These are phyloP conservation scores for Alectura lathami DNA, from an alignment of 2,113 vertebrate species.

Conservation along the genomic window DNA sequence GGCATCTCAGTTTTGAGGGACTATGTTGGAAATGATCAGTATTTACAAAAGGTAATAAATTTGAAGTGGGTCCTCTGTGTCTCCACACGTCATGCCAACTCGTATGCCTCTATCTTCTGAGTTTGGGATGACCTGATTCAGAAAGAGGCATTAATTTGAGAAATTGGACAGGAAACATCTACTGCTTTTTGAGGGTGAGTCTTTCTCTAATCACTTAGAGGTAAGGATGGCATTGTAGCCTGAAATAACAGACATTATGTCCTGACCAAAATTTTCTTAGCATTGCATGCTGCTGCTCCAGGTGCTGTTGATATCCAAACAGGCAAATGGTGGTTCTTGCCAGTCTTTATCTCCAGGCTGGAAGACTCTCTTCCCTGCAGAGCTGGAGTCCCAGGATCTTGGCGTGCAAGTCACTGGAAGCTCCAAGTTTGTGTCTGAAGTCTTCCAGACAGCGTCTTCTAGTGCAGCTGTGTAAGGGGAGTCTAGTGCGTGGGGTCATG, in stretches of 20 bases:
- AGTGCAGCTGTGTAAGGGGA: neutral
- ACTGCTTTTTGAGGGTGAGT: neutral
- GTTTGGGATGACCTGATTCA: neutral
- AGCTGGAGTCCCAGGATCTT: neutral
- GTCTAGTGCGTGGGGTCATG: neutral
- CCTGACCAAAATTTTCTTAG: neutral
- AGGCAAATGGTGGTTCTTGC: neutral
- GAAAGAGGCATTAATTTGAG: neutral
- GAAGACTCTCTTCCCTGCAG: accelerated
- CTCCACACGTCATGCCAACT: neutral
- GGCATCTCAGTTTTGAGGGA: neutral
- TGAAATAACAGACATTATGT: neutral
- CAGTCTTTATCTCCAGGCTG: neutral
- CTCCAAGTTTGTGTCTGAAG: neutral
- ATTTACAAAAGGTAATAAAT: neutral
- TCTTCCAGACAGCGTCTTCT: neutral
- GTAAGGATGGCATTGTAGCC: neutral
- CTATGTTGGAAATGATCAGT: neutral
- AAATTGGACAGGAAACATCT: neutral
- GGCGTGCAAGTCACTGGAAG: neutral
- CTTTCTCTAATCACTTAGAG: neutral
- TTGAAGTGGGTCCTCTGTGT: neutral
- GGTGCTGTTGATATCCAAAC: neutral
- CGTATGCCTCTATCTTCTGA: neutral
- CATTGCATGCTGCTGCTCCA: accelerated